These are phyloP conservation scores for Promerops cafer DNA, from an alignment of 2,113 vertebrate species.

Conservation along the genomic window DNA sequence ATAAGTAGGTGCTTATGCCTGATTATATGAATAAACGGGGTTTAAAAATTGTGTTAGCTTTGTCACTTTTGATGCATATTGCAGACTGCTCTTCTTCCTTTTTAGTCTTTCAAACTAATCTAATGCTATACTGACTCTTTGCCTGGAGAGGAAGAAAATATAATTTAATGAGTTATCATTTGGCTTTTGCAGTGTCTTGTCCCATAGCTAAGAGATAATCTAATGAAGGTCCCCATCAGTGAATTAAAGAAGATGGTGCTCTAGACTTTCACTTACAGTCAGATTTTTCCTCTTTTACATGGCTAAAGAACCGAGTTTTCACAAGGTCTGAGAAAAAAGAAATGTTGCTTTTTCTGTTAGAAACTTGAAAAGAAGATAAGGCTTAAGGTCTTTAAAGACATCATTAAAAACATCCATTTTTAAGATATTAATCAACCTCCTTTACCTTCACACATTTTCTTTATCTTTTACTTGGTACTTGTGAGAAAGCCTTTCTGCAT, in stretches of 20 bases:
- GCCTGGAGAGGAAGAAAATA: neutral
- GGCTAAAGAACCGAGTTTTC: neutral
- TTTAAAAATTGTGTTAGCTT: neutral
- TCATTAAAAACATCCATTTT: neutral
- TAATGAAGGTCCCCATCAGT: neutral
- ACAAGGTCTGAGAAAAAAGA: neutral
- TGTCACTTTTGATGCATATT: neutral
- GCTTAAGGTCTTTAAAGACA: neutral
- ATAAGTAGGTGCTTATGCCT: neutral
- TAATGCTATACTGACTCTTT: neutral
- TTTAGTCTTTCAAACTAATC: neutral
- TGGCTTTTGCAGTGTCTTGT: constrained; percentile 13
- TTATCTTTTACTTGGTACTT: neutral
- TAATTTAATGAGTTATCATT: constrained; percentile 41
- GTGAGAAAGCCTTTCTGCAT: neutral
- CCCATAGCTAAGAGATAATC: constrained; percentile 30
- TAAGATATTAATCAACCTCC: neutral
- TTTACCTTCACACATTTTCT: neutral
- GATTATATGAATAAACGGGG: neutral
- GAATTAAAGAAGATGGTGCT: neutral
- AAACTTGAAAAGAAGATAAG: neutral
- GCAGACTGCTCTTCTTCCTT: neutral
- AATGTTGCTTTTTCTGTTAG: neutral
- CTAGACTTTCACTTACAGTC: neutral
- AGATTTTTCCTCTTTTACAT: neutral